Base-by-base conservation (phyloP, 2,888 invertebrate species). In the Rotaria socialis region DNA sequence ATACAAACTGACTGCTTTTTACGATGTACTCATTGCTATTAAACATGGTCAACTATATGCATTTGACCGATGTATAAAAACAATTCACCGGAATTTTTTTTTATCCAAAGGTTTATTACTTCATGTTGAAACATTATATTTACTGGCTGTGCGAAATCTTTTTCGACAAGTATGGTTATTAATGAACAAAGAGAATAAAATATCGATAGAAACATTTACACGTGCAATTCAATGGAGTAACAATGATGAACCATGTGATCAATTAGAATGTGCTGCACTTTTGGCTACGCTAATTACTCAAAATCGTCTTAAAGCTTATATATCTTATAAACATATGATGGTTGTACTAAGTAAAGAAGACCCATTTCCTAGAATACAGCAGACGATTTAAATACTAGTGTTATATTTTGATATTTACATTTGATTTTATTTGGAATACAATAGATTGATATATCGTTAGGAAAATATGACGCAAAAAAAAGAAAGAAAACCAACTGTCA, bases 301-400 rank as follows among this genome's bases (percentile, higher is more conserved):
- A 75, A 75, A 43, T 75, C 75, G 75, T 52, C 5, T 84, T 8
- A 84, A 84, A 84, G 84, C 84, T 22, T 84, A 84, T 22, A 84
- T 84, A 52, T 84, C 84, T 8, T 52, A 84, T 55, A 84, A 84
- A 55, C 84, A 84, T 84, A 47, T 84, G 50, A 84, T 27, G 2
- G 55, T 84, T 55, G 84, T 84, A 7, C 27, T 84, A 27, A 84
- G 84, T 27, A 84, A 84, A 55, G 84, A 84, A 84, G 52, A 84
- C 35, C 84, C 84, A 52, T 84, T 84, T 84, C 84, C 84, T 52
- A 84, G 55, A 84, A 27, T 84, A 52, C 60, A 67, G 35, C 27
- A 67, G 14, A 14, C 24, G 10, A 60, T 11, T 60, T n/a, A 50
- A 60, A 60, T 8, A 27, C 24, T 27, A 11, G 10, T 60, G 60